Base-by-base conservation (phyloP, 1,140 invertebrate species). In the Diprion similis region DNA sequence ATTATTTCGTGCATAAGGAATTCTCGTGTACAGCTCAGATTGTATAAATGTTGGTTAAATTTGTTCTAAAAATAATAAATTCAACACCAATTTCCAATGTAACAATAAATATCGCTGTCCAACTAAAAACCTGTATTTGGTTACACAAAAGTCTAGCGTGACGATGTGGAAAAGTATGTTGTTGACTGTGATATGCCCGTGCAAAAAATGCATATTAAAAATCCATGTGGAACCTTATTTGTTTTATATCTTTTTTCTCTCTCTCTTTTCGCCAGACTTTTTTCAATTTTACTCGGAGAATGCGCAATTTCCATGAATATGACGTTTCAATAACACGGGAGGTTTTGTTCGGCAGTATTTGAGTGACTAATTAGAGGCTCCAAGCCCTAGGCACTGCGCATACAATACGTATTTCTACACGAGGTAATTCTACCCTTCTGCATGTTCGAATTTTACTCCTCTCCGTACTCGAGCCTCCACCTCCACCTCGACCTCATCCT, bases 311-410 rank as follows among this genome's bases (percentile, higher is more conserved):
- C 79, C 24, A 37, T 6, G 79, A 77, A 78, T 76, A 77, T 77
- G 78, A 77, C 78, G 80, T 81, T 82, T 80, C 81, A 81, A 82
- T 82, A 80, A 82, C 81, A 78, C 75, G 77, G 79, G 73, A 73
- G 71, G 73, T 76, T 82, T 82, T 82, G 79, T 81, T 75, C 73
- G 65, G 66, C 75, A 73, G 77, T 82, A 79, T 82, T 82, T 80
- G 78, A 82, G 81, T 82, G 81, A 80, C 81, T 81, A 82, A 82
- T 82, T 82, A 81, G 81, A 75, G 81, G 76, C 78, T 79, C 71
- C 79, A 73, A 78, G 75, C 79, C 80, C 76, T 80, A 77, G 68
- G 64, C 24, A 37, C 51, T 51, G 66, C 48, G 71, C 76, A 69
- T 68, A 80, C 80, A 82, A 82, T 81, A 75, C 24, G 24, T 37